A percentile compares a stretch with the other conserved stretches of the same genome.
Conservation (phyloP, 1,140 invertebrate species). For the Cyphomyrmex costatus region DNA sequence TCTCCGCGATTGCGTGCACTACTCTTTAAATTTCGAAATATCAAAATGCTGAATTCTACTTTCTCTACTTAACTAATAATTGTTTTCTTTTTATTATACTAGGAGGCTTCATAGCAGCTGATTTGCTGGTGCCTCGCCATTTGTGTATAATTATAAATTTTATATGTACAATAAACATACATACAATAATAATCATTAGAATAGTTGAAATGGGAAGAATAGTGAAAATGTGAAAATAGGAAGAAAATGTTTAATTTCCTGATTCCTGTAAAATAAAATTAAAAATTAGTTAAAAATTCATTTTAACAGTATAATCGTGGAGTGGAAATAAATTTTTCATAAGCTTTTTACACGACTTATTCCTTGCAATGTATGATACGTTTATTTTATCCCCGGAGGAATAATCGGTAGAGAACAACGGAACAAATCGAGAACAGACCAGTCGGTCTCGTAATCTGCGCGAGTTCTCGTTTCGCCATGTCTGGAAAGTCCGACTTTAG, state of each 20-base stretch:
- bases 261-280: neutral
- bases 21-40: too few relatives aligned
- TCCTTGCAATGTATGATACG: neutral
- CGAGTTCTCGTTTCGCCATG: constrained; percentile 59
- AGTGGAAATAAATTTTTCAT: neutral
- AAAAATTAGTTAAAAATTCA: neutral
- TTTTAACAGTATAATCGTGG: neutral
- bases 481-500: constrained; percentile 70
- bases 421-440: constrained; percentile 17
- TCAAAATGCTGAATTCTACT: too few relatives aligned
- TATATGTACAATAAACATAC: too few relatives aligned
- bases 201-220: too few relatives aligned
- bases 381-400: neutral
- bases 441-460: constrained; percentile 49
- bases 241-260: neutral
- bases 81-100: too few relatives aligned
- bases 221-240: neutral
- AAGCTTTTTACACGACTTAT: neutral
- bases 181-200: too few relatives aligned
- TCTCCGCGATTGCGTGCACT: too few relatives aligned
- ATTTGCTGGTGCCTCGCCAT: too few relatives aligned
- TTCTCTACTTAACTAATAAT: too few relatives aligned
- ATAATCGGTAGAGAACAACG: constrained; percentile 24
- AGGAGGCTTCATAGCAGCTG: too few relatives aligned
- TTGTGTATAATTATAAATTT: too few relatives aligned